Percentiles rank a stretch among this genome's conserved stretches.
phyloP scores from a whole-genome alignment of 2,888 invertebrate genomes.

The Cheilosia grossa region DNA sequence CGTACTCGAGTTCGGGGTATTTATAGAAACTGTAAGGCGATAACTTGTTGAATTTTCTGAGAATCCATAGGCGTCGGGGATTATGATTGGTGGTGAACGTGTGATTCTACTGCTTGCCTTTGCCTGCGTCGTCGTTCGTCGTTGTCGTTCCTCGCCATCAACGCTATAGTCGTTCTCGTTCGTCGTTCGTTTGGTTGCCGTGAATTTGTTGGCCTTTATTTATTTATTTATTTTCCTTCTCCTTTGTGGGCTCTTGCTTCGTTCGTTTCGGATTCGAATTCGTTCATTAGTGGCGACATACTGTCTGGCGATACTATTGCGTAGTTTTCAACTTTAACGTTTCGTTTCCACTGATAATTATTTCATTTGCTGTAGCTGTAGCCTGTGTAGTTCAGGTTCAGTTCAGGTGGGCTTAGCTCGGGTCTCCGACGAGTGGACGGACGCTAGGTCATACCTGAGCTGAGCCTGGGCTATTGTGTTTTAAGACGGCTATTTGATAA shows the following conservation, averaged over 20 bases:
- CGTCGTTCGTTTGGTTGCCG: constrained; percentile 29
- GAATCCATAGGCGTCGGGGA: constrained; percentile 76
- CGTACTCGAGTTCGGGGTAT: constrained; percentile 74
- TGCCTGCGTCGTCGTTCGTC: constrained; percentile 6
- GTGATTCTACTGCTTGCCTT: constrained; percentile 51
- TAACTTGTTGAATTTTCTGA: constrained; percentile 76
- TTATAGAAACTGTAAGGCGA: constrained; percentile 75
- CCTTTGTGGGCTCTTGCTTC: constrained; percentile 65
- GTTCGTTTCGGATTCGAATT: constrained; percentile 69
- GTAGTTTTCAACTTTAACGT: constrained; percentile 65
- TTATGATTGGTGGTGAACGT: constrained; percentile 74
- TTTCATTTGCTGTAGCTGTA: constrained; percentile 34
- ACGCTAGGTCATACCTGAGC: constrained; percentile 63
- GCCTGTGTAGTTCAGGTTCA: constrained; percentile 4
- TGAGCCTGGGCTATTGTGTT: constrained; percentile 55
- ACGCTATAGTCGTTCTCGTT: background rate
- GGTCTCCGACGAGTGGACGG: constrained; percentile 48
- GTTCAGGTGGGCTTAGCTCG: constrained; percentile 61
- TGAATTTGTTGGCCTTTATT: constrained; percentile 61
- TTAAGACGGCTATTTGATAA: constrained; percentile 57
- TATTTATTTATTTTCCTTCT: constrained; percentile 65
- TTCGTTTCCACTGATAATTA: constrained; percentile 65
- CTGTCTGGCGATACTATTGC: constrained; percentile 73
- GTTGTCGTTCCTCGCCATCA: background rate
- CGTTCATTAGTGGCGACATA: constrained; percentile 71